Percentiles rank a stretch among this genome's conserved stretches.
Evolutionary conservation across 1,140 invertebrate species (phyloP).

Genomic region (Lordiphosa stackelbergi): DNA sequence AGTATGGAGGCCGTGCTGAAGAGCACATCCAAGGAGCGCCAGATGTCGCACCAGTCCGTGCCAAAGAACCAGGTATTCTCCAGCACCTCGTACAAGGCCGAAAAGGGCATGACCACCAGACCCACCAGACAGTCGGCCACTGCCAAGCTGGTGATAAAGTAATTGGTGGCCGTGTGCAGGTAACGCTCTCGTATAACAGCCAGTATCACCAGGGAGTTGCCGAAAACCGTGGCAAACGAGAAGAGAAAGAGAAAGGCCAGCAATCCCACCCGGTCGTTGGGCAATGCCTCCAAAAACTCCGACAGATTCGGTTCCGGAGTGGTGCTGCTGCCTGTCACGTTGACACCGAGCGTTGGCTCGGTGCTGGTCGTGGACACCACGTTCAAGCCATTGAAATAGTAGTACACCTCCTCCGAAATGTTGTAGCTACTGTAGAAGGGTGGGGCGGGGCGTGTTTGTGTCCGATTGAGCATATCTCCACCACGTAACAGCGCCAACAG

Average conservation of each 20-base stretch:
- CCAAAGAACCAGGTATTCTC: constrained; percentile 92
- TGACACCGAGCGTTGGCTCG: constrained; percentile 27
- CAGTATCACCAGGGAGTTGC: constrained; percentile 96
- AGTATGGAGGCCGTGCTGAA: constrained; percentile 97
- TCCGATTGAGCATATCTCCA: constrained; percentile 46
- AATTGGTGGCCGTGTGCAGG: constrained; percentile 97
- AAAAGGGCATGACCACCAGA: constrained; percentile 97
- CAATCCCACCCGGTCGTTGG: constrained; percentile 86
- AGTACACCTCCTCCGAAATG: constrained; percentile 70
- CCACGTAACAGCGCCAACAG: constrained; percentile 53
- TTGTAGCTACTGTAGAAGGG: constrained; percentile 70
- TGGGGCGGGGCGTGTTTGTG: constrained; percentile 23
- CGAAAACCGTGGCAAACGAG: constrained; percentile 95
- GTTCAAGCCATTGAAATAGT: constrained; percentile 69
- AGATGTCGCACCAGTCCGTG: constrained; percentile 94
- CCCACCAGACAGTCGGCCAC: constrained; percentile 98
- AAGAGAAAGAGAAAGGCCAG: constrained; percentile 92
- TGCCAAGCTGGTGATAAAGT: constrained; percentile 97
- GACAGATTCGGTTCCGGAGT: constrained; percentile 66
- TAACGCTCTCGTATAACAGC: constrained; percentile 93
- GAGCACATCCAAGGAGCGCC: constrained; percentile 96
- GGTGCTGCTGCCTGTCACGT: constrained; percentile 35
- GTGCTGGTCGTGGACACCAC: constrained; percentile 42
- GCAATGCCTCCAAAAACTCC: constrained; percentile 78
- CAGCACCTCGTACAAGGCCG: constrained; percentile 90